phyloP scores from a whole-genome alignment of 2,113 vertebrate species.

The Mesitornis unicolor region DNA sequence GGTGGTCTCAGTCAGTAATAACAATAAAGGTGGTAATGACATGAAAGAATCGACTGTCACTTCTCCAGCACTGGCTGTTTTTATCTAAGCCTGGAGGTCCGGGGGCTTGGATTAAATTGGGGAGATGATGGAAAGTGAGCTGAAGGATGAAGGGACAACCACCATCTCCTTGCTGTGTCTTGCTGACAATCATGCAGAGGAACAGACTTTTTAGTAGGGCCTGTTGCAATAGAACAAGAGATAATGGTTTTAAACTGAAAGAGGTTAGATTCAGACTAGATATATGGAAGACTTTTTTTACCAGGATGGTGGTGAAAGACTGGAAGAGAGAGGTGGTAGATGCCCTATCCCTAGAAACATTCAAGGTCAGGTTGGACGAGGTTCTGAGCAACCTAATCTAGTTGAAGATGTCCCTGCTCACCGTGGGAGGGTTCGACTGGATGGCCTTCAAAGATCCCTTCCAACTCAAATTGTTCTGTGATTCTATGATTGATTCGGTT shows the following conservation, averaged over 20 bases:
- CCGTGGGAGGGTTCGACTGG: neutral
- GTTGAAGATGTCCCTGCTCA: neutral
- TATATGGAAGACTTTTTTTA: neutral
- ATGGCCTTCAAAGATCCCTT: neutral
- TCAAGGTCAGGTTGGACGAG: neutral
- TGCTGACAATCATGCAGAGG: neutral
- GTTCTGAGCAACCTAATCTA: neutral
- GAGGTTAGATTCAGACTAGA: neutral
- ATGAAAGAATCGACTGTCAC: neutral
- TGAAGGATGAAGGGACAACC: neutral
- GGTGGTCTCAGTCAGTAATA: rapidly evolving
- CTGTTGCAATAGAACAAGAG: neutral
- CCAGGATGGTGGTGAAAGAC: neutral
- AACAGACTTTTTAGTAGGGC: neutral
- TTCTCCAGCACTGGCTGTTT: neutral
- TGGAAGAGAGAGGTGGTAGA: neutral
- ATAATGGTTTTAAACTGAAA: neutral
- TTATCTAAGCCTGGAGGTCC: neutral
- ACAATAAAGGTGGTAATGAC: neutral
- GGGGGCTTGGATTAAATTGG: neutral
- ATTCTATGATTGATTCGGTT: neutral
- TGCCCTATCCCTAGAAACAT: neutral
- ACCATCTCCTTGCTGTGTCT: neutral
- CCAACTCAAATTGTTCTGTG: neutral
- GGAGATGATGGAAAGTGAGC: neutral